Conservation (phyloP, 2,797 vertebrate genomes). For the Diceros bicornis region DNA sequence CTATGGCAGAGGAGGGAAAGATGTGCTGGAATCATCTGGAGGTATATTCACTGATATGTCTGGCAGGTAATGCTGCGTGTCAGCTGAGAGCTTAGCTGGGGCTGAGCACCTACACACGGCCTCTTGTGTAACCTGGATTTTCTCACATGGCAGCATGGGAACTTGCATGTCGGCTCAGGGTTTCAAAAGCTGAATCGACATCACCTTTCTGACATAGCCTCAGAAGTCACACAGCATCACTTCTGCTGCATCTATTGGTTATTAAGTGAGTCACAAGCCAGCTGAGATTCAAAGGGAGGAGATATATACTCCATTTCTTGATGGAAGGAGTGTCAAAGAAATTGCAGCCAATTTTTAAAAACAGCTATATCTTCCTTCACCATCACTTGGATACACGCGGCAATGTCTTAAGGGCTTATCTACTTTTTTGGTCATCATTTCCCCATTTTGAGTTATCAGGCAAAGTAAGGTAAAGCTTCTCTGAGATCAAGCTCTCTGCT, state of each 20-base stretch:
- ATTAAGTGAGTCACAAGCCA: not conserved
- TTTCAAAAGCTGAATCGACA: not conserved
- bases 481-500: not conserved
- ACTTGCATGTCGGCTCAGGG: not conserved
- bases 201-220: not conserved
- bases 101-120: not conserved
- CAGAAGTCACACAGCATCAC: not conserved
- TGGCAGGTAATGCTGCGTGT: not conserved
- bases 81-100: not conserved
- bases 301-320: not conserved
- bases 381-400: not conserved
- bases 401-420: not conserved
- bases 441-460: not conserved
- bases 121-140: not conserved
- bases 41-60: not conserved
- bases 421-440: not conserved
- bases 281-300: not conserved
- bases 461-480: not conserved
- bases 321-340: not conserved
- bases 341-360: not conserved
- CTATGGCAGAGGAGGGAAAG: no score
- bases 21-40: not conserved
- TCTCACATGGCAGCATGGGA: not conserved
- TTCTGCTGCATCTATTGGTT: not conserved
- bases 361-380: not conserved